Conservation (phyloP, 1,140 invertebrate genomes). For the Cyclina sinensis region DNA sequence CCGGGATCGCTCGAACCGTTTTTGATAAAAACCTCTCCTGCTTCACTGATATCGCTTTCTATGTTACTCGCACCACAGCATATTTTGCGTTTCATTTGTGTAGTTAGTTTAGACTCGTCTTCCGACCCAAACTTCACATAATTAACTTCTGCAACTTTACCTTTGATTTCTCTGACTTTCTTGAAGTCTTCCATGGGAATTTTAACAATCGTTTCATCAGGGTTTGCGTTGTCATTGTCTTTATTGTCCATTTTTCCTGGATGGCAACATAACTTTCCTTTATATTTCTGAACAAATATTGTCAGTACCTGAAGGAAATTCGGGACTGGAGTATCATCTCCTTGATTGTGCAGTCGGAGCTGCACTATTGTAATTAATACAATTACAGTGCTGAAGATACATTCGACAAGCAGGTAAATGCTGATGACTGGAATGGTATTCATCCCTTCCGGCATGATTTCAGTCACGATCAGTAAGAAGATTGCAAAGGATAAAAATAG, state of each 20-base stretch:
- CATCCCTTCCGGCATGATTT: slow-evolving; percentile 68
- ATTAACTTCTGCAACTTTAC: background rate
- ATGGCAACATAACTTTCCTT: slow-evolving; percentile 21
- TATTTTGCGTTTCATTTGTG: background rate
- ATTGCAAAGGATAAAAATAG: slow-evolving; percentile 61
- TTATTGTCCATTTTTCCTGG: background rate
- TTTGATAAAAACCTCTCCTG: background rate
- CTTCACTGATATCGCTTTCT: background rate
- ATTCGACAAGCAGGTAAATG: slow-evolving; percentile 52
- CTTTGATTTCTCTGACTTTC: background rate
- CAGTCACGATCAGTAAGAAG: slow-evolving; percentile 58
- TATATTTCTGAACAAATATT: background rate
- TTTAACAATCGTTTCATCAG: background rate
- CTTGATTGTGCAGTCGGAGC: slow-evolving; percentile 43
- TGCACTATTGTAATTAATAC: slow-evolving; percentile 55
- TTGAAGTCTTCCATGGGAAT: background rate
- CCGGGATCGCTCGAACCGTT: background rate
- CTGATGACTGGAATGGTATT: slow-evolving; percentile 58
- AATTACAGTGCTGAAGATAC: slow-evolving; percentile 55
- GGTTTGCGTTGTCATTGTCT: background rate
- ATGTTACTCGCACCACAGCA: background rate
- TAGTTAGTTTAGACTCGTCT: background rate
- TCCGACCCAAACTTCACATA: background rate
- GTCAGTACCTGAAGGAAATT: background rate
- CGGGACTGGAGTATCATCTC: slow-evolving; percentile 56